These are phyloP conservation scores for Rhyacichthys aspro DNA, from an alignment of 2,797 vertebrate species.

Conservation along the genomic window DNA sequence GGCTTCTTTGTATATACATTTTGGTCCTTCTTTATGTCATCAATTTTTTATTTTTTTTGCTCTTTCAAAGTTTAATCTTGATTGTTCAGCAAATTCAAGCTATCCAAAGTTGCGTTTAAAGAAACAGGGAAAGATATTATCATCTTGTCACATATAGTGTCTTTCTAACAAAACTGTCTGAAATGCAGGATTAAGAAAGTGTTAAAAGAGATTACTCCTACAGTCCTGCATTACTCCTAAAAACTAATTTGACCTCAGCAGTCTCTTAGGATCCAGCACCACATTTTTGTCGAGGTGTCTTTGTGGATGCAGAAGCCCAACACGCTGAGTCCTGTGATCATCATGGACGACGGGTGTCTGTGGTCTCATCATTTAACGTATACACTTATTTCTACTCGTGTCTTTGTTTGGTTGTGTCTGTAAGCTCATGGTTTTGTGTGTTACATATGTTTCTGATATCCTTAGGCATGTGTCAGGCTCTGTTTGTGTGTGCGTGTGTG, in stretches of 20 bases:
- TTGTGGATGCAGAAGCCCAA: neutral
- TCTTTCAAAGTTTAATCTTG: neutral
- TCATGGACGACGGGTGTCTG: slow-evolving; percentile 35
- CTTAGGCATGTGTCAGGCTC: slow-evolving; percentile 16
- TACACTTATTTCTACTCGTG: slow-evolving; percentile 13
- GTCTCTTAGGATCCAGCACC: neutral
- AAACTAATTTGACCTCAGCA: neutral
- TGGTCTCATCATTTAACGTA: slow-evolving; percentile 8
- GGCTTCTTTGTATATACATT: slow-evolving; percentile 24
- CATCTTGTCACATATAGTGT: too few relatives aligned
- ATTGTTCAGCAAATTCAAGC: slow-evolving; percentile 13
- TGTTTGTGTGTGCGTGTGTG: slow-evolving; percentile 33
- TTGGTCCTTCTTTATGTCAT: slow-evolving; percentile 21
- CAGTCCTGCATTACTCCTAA: neutral
- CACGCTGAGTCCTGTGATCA: neutral
- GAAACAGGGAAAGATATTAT: neutral
- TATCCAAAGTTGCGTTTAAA: slow-evolving; percentile 3
- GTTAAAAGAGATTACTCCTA: neutral
- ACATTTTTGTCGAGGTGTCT: neutral
- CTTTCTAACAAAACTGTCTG: too few relatives aligned
- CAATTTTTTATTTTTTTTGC: slow-evolving; percentile 4
- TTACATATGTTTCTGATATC: slow-evolving; percentile 17
- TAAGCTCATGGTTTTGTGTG: slow-evolving; percentile 1
- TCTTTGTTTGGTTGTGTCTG: slow-evolving; percentile 23
- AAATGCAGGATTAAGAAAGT: too few relatives aligned